Evolutionary conservation across 2,113 vertebrate genomes (phyloP), one percentile per base, ranked within the genome.

Genomic region (Sitta europaea): DNA sequence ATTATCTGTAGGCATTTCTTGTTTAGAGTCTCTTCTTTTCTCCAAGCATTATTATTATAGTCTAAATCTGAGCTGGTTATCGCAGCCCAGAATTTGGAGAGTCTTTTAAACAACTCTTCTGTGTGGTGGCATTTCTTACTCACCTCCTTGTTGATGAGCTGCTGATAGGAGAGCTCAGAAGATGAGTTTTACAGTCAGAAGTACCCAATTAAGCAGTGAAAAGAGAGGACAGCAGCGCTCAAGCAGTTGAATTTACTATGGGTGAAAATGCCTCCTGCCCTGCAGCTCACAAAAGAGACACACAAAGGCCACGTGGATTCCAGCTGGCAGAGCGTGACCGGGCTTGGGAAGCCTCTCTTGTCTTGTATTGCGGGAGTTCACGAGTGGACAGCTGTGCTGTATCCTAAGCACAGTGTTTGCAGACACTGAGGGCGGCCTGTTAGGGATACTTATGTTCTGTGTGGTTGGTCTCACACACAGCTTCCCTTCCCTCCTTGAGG

Each of bases 371-470:
- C 2, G 10, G 23, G 45, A 33, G 36, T 25, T 68, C 5, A 3
- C 0, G 1, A 67, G 29, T 27, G 33, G 73, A 38, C 11, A 70
- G 45, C 29, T 67, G 21, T 55, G 48, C 5, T 50, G 28, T 61
- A 21, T 28, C 33, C 36, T 38, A 14, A 67, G 43, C 9, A 8
- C 2, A 3, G 12, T 11, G 40, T 70, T 61, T 83, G 51, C 42
- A 53, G 57, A 9, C 13, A 59, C 53, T 20, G 21, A 62, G 18
- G 53, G 33, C 57, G 59, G 18, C 36, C 73, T 68, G 0, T 21
- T 15, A 36, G 33, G 45, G 38, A 31, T 11, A 8, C 2, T 0
- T 18, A 3, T 0, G 0, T 27, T 53, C 45, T 29, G 10, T 7
- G 40, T 14, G 10, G 9, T 38, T 63, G 45, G 28, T 61, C 45